A percentile compares a stretch with the other conserved stretches of the same genome.
Conservation (phyloP, 2,888 invertebrate species). For the Chymomyza procnemis region DNA sequence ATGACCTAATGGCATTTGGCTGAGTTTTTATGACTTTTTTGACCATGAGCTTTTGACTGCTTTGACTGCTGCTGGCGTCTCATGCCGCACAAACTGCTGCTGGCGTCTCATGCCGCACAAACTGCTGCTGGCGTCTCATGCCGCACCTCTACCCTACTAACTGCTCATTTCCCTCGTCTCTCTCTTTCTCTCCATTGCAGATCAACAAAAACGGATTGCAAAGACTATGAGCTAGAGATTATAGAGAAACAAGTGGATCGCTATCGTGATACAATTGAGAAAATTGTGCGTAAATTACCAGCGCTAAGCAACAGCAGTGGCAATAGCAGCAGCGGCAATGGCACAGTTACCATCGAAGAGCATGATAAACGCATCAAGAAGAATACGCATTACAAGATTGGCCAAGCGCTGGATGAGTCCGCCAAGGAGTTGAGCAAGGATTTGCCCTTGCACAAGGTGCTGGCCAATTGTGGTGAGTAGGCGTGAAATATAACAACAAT, state of each 20-base stretch:
- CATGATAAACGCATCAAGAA: conserved; percentile 90
- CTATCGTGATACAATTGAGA: conserved; percentile 78
- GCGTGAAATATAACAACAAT: background rate
- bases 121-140: too few species aligned
- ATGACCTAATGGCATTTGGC: background rate
- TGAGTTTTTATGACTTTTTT: conserved; percentile 8
- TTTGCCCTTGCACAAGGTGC: conserved; percentile 75
- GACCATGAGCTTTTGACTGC: background rate
- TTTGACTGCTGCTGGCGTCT: conserved; percentile 20
- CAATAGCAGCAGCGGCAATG: conserved; percentile 57
- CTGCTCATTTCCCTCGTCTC: conserved; percentile 6
- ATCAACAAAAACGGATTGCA: conserved; percentile 63
- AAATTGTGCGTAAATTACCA: conserved; percentile 77
- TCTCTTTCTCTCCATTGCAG: too few species aligned
- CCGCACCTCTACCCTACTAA: conserved; percentile 46
- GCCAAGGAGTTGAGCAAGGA: conserved; percentile 83
- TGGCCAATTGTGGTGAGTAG: conserved; percentile 75
- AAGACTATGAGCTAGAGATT: conserved; percentile 75
- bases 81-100: background rate
- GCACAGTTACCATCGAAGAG: conserved; percentile 78
- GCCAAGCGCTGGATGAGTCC: conserved; percentile 86
- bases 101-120: too few species aligned
- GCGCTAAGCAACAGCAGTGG: conserved; percentile 61
- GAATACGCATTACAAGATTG: conserved; percentile 90
- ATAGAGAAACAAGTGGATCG: conserved; percentile 77